Conservation (phyloP, 2,113 vertebrate species). For the Psilopsiagon aymara region DNA sequence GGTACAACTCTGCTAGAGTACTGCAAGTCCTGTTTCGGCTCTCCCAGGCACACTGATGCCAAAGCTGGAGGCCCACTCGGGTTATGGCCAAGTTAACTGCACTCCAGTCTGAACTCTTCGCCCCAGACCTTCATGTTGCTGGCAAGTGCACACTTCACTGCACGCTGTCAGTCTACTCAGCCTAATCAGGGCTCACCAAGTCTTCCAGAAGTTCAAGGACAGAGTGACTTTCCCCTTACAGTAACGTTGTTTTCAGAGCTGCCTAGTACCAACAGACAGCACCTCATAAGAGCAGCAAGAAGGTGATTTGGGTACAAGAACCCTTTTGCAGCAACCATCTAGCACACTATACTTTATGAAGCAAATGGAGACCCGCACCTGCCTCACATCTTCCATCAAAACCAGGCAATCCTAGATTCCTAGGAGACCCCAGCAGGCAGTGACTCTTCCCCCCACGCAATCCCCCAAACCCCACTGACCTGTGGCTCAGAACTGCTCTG, state of each 20-base stretch:
- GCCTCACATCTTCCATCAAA: background rate
- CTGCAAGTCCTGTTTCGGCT: background rate
- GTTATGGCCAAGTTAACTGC: background rate
- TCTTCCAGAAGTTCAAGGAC: background rate
- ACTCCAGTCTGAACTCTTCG: background rate
- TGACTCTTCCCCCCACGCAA: background rate
- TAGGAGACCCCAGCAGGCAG: background rate
- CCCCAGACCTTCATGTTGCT: rapidly evolving
- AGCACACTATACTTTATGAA: background rate
- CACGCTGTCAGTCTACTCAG: background rate
- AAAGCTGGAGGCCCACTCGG: background rate
- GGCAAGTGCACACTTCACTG: background rate
- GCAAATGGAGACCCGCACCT: background rate
- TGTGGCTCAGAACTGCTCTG: background rate
- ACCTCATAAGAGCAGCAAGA: background rate
- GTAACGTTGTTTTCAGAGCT: background rate
- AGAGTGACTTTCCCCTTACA: background rate
- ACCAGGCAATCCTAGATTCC: background rate
- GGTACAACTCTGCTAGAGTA: background rate
- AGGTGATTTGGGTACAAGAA: background rate
- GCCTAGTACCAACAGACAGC: background rate
- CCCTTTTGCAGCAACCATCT: background rate
- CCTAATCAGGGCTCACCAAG: rapidly evolving
- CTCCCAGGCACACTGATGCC: background rate
- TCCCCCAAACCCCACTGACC: background rate